Evolutionary conservation across 2,797 vertebrate genomes (phyloP).

Genomic region (Hybognathus amarus): DNA sequence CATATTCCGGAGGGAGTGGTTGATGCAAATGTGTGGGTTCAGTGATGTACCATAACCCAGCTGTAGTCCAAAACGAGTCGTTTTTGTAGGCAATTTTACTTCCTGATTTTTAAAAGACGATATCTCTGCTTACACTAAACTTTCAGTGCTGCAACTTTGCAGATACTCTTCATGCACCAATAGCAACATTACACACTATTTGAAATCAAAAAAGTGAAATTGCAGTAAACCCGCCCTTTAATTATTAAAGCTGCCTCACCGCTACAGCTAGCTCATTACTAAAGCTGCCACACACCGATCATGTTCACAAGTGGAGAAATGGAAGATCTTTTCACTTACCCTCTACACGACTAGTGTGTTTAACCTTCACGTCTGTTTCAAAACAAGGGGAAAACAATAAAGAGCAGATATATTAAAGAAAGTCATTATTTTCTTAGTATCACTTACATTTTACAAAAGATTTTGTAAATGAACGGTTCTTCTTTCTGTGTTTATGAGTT

Average conservation of each 20-base stretch:
- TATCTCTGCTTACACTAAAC: too few relatives aligned
- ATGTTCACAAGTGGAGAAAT: not conserved
- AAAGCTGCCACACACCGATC: not conserved
- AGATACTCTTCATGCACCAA: too few relatives aligned
- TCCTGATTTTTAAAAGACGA: too few relatives aligned
- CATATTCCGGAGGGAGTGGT: too few relatives aligned
- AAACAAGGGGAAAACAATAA: constrained; percentile 34
- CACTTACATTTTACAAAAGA: not conserved
- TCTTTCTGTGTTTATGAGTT: not conserved
- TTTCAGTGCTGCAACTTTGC: too few relatives aligned
- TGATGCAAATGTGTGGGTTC: too few relatives aligned
- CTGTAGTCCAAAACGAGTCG: too few relatives aligned
- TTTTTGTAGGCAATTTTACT: too few relatives aligned
- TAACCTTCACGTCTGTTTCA: constrained; percentile 66
- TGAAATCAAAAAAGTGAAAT: too few relatives aligned
- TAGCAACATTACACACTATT: too few relatives aligned
- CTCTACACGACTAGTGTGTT: constrained; percentile 69
- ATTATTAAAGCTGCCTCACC: not conserved
- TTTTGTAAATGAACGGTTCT: not conserved
- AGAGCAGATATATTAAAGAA: not conserved
- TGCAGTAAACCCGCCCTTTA: too few relatives aligned
- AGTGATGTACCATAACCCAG: too few relatives aligned
- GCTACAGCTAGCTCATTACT: not conserved
- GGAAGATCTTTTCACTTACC: constrained; percentile 62
- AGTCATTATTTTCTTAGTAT: not conserved